These are phyloP conservation scores for Drosophila santomea DNA, from an alignment of 1,140 invertebrate genomes.

Conservation along the genomic window DNA sequence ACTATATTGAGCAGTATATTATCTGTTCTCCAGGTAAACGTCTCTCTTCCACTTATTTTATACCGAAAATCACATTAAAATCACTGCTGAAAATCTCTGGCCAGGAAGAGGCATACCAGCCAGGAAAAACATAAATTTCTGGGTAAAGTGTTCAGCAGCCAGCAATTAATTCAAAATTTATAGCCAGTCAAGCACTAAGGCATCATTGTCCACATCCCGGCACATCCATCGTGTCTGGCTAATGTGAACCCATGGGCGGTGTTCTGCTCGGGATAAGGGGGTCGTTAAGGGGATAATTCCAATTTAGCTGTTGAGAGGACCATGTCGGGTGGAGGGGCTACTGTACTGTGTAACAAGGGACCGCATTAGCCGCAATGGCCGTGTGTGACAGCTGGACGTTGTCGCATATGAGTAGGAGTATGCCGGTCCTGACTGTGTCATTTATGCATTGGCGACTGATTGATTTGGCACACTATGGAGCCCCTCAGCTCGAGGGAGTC, in stretches of 20 bases:
- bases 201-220: conserved; percentile 37
- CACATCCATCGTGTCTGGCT: conserved; percentile 48
- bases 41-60: background rate
- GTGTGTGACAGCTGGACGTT: conserved; percentile 66
- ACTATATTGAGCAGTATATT: background rate
- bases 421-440: conserved; percentile 44
- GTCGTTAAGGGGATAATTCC: conserved; percentile 14
- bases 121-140: conserved; percentile 48
- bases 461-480: conserved; percentile 58
- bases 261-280: background rate
- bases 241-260: conserved; percentile 23
- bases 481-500: conserved; percentile 7
- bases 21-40: background rate
- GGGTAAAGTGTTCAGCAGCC: conserved; percentile 34
- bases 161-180: conserved; percentile 80
- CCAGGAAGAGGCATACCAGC: conserved; percentile 22
- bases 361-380: conserved; percentile 68
- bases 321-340: background rate
- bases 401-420: conserved; percentile 19
- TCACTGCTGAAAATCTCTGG: conserved; percentile 10
- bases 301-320: conserved; percentile 16
- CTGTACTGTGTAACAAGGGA: conserved; percentile 30
- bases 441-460: conserved; percentile 63
- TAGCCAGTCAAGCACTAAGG: conserved; percentile 57
- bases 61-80: background rate